These are phyloP conservation scores for Loxodonta africana DNA, from an alignment of 2,113 vertebrate genomes.

Conservation along the genomic window DNA sequence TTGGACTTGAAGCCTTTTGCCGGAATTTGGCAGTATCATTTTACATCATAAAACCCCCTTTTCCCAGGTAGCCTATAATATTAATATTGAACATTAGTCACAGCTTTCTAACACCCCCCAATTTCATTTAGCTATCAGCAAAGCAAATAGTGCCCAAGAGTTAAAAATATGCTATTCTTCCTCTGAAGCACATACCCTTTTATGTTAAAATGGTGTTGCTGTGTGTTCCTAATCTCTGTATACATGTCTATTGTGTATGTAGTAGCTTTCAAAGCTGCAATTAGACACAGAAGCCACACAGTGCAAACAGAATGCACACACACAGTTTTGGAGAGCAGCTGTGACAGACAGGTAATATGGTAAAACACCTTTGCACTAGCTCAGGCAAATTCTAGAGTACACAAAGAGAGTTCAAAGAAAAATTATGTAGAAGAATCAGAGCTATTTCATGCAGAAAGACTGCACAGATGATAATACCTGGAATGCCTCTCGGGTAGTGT, in stretches of 20 bases:
- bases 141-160: conserved; percentile 30
- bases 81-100: conserved; percentile 56
- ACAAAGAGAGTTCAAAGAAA: background rate
- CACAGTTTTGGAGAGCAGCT: background rate
- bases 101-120: background rate
- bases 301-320: background rate
- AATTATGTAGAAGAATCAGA: background rate
- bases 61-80: conserved; percentile 64
- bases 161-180: conserved; percentile 42
- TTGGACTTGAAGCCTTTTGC: background rate
- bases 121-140: conserved; percentile 41
- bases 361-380: background rate
- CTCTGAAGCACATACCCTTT: background rate
- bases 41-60: conserved; percentile 22
- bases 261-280: background rate
- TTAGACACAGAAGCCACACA: conserved; percentile 20
- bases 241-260: background rate
- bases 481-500: background rate
- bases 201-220: conserved; percentile 7
- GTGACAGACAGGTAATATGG: background rate
- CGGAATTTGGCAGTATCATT: conserved; percentile 39
- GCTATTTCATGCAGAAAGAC: background rate
- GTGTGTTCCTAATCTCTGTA: background rate
- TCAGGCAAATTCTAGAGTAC: background rate
- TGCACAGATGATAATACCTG: background rate